A percentile compares a stretch with the other conserved stretches of the same genome.
Evolutionary conservation across 2,888 invertebrate species (phyloP).

Genomic region (Ryuthela nishihirai): DNA sequence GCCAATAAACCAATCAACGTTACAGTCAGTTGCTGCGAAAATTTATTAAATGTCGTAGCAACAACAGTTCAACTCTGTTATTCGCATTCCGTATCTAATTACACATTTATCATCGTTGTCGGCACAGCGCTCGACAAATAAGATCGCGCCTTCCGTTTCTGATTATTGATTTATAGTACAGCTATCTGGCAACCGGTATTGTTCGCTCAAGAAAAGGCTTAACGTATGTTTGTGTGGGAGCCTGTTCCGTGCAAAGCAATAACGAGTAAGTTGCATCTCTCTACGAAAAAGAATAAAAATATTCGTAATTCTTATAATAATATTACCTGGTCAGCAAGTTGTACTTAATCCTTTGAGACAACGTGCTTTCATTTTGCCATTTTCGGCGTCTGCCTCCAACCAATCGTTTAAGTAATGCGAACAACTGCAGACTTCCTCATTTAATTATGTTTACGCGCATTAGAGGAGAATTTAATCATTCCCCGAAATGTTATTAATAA

Average conservation of each 20-base stretch:
- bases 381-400: slow-evolving; percentile 7
- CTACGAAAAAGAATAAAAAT: too few relatives aligned
- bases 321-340: too few relatives aligned
- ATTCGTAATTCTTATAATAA: too few relatives aligned
- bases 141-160: neutral
- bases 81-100: slow-evolving; percentile 28
- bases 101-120: slow-evolving; percentile 27
- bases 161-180: slow-evolving; percentile 28
- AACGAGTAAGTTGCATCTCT: too few relatives aligned
- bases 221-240: too few relatives aligned
- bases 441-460: slow-evolving; percentile 34
- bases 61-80: too few relatives aligned
- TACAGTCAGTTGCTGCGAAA: slow-evolving; percentile 25
- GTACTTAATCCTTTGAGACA: too few relatives aligned
- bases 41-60: slow-evolving; percentile 33
- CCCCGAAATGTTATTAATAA: slow-evolving; percentile 37
- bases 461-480: slow-evolving; percentile 30
- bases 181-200: slow-evolving; percentile 23
- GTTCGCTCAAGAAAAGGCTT: too few relatives aligned
- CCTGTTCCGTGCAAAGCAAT: too few relatives aligned
- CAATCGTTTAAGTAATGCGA: slow-evolving; percentile 30
- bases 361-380: slow-evolving; percentile 21
- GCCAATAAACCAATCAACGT: slow-evolving; percentile 34
- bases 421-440: slow-evolving; percentile 26
- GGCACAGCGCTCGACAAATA: neutral